Evolutionary conservation across 2,888 invertebrate genomes (phyloP).

Genomic region (Trichopria drosophilae): DNA sequence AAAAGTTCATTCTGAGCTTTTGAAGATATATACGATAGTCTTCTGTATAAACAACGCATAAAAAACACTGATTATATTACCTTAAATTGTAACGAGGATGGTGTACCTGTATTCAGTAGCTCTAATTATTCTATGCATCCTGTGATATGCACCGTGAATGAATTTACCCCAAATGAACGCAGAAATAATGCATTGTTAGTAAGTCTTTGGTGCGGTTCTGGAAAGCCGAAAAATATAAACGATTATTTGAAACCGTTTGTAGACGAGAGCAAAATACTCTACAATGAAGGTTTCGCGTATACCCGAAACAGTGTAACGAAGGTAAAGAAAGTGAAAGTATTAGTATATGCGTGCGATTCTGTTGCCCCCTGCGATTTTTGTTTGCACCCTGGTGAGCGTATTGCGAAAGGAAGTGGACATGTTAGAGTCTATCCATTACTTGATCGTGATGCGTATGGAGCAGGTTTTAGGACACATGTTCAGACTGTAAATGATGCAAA

Average conservation of each 20-base stretch:
- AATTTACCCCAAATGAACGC: too few relatives aligned
- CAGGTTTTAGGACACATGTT: slow-evolving; percentile 21
- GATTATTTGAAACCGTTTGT: slow-evolving; percentile 31
- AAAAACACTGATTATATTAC: slow-evolving; percentile 14
- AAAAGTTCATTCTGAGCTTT: slow-evolving; percentile 17
- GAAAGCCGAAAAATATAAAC: slow-evolving; percentile 24
- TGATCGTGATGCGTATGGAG: slow-evolving; percentile 18
- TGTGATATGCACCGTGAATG: slow-evolving; percentile 26
- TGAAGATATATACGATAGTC: slow-evolving; percentile 33
- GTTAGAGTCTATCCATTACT: slow-evolving; percentile 30
- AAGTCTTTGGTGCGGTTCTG: slow-evolving; percentile 22
- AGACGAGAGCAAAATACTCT: slow-evolving; percentile 19
- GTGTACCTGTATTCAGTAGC: slow-evolving; percentile 29
- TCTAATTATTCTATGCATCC: slow-evolving; percentile 19
- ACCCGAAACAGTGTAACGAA: slow-evolving; percentile 6
- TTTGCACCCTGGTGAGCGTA: slow-evolving; percentile 24
- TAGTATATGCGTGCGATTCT: slow-evolving; percentile 27
- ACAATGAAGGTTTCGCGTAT: slow-evolving; percentile 26
- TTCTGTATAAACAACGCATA: slow-evolving; percentile 23
- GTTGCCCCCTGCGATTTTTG: slow-evolving; percentile 29
- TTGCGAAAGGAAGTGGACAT: slow-evolving; percentile 27
- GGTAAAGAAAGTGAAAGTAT: slow-evolving; percentile 23
- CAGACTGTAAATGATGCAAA: too few relatives aligned
- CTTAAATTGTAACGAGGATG: slow-evolving; percentile 31
- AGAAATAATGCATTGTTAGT: too few relatives aligned